A percentile compares a stretch with the other conserved stretches of the same genome.
These are phyloP conservation scores for Monomorium pharaonis DNA, from an alignment of 1,140 invertebrate genomes.

Conservation along the genomic window DNA sequence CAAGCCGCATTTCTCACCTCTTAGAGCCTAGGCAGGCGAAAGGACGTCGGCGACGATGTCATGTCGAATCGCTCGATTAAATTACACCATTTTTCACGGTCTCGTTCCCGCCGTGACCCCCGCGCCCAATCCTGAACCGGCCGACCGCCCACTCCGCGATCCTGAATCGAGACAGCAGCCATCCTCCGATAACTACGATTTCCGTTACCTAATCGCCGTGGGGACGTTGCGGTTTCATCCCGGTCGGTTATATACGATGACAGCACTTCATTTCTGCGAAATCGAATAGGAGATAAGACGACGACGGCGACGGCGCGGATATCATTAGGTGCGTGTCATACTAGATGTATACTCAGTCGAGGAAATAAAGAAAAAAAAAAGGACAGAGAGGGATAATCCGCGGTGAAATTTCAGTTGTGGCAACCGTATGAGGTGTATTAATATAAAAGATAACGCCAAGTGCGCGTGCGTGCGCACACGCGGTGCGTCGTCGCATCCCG, in stretches of 20 bases:
- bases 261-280: constrained; percentile 41
- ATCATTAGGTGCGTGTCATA: constrained; percentile 29
- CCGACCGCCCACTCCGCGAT: not conserved
- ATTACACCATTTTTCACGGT: constrained; percentile 76
- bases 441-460: constrained; percentile 33
- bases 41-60: constrained; percentile 63
- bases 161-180: not conserved
- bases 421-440: not conserved
- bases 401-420: not conserved
- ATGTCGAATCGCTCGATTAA: constrained; percentile 78
- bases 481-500: not conserved
- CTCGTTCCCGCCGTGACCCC: constrained; percentile 62
- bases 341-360: not conserved
- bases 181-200: constrained; percentile 25
- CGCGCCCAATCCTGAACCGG: not conserved
- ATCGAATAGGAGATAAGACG: constrained; percentile 30
- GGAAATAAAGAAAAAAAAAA: not conserved
- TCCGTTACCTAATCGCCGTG: constrained; percentile 42
- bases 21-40: constrained; percentile 71
- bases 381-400: not conserved
- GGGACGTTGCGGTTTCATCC: constrained; percentile 42
- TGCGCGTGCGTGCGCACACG: not conserved
- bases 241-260: constrained; percentile 31
- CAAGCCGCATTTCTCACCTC: constrained; percentile 79
- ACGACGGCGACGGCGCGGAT: not conserved